A percentile compares a stretch with the other conserved stretches of the same genome.
Conservation (phyloP, 2,113 vertebrate species). For the Bos indicus region DNA sequence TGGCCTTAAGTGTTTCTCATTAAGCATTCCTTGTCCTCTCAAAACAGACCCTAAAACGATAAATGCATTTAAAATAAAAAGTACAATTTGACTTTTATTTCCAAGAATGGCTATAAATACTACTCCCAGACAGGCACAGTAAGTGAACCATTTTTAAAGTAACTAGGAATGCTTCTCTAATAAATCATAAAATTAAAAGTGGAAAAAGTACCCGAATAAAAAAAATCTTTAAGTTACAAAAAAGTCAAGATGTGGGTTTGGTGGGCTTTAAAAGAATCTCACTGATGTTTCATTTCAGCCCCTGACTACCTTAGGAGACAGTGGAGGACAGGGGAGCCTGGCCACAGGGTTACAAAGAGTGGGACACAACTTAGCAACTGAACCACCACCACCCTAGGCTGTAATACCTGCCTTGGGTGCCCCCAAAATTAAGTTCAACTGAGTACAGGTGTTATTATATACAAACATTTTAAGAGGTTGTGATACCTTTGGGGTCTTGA, state of each 20-base stretch:
- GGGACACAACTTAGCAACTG: not conserved
- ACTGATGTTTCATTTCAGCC: not conserved
- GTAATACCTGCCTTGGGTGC: not conserved
- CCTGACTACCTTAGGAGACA: not conserved
- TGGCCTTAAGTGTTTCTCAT: not conserved
- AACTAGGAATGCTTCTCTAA: slow-evolving; percentile 11
- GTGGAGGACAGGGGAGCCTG: not conserved
- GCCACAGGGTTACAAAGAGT: not conserved
- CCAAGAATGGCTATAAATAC: not conserved
- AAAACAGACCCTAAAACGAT: not conserved
- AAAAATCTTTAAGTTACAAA: slow-evolving; percentile 31
- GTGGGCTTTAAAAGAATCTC: not conserved
- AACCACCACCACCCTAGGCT: not conserved
- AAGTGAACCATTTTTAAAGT: not conserved
- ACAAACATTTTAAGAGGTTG: not conserved
- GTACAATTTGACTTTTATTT: slow-evolving; percentile 9
- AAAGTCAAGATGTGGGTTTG: not conserved
- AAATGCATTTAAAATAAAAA: slow-evolving; percentile 29
- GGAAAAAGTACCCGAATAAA: not conserved
- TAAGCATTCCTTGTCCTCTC: not conserved
- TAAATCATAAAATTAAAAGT: not conserved
- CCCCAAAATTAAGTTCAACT: not conserved
- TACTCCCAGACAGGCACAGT: not conserved
- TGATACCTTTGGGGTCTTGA: not conserved
- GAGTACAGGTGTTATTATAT: not conserved